Base-by-base conservation (phyloP, 2,888 invertebrate genomes). In the Papilio elwesi region DNA sequence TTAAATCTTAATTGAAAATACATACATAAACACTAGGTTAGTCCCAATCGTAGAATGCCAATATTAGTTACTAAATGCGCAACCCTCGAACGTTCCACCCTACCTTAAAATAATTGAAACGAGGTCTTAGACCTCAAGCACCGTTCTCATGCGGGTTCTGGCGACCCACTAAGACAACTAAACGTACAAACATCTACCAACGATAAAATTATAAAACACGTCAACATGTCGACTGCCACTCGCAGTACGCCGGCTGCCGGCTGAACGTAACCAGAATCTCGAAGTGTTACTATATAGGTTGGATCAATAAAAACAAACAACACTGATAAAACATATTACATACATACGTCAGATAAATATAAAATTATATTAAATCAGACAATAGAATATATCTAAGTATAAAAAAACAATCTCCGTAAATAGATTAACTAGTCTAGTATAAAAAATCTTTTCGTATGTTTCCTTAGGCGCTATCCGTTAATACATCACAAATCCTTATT, bases 1-100 rank as follows among this genome's bases (percentile, higher is more conserved):
- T 93, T 94, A 94, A 90, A 89, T 84, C 86, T 91, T 93, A 93
- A 93, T 93, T 92, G 90, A 93, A 93, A 93, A 89, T 90, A 91
- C 90, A 90, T 92, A 91, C 90, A 90, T 93, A 92, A 91, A 92
- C 90, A 91, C 93, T 94, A 94, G 92, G 94, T 94, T 94, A 94
- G 94, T 94, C 94, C 94, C 94, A 93, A 94, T 93, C 93, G 92
- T 92, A 93, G 91, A 93, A 94, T 94, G 94, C 94, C 93, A 93
- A 93, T 93, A 92, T 93, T 90, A 91, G 93, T 91, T 88, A 92
- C 91, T 90, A 92, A 91, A 92, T 89, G 92, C 91, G 91, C 90
- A 90, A 92, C 91, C 87, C 89, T 87, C 88, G 89, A 88, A 89
- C 90, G 90, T 87, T 90, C 84, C 85, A 79, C 81, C 82, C 84